phyloP scores from a whole-genome alignment of 2,888 invertebrate genomes.

The Tenthredo notha region DNA sequence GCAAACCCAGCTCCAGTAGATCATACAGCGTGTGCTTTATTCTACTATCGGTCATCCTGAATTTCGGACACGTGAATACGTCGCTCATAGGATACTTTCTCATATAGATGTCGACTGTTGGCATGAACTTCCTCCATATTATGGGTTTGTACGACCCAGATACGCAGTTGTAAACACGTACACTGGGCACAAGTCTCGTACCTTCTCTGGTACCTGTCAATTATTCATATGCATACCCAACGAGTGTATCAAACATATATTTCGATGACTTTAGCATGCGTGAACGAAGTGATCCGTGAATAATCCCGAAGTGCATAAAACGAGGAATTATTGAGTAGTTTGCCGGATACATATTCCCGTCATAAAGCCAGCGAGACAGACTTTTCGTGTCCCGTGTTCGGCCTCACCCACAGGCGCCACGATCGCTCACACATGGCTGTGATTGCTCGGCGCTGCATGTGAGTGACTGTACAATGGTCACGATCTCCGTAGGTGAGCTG shows the following conservation, averaged over 20 bases:
- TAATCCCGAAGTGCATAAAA: neutral
- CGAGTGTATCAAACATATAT: neutral
- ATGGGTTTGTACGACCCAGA: neutral
- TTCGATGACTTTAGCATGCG: neutral
- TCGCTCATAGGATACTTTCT: neutral
- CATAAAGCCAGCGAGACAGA: no score
- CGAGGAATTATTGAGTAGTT: neutral
- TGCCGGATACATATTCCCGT: neutral
- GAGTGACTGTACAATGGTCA: no score
- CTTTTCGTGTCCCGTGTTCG: no score
- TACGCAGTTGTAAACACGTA: constrained; percentile 13
- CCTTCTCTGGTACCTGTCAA: neutral
- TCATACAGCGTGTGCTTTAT: neutral
- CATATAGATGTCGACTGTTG: neutral
- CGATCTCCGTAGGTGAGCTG: no score
- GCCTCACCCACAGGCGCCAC: no score
- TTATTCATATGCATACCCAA: neutral
- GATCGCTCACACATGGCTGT: no score
- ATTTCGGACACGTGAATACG: neutral
- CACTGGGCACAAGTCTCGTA: neutral
- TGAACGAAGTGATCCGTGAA: neutral
- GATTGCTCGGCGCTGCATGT: no score
- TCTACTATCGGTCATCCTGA: neutral
- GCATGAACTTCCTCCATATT: neutral
- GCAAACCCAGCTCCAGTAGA: neutral